Base-by-base conservation (phyloP, 2,797 vertebrate genomes). In the Platalea minor region DNA sequence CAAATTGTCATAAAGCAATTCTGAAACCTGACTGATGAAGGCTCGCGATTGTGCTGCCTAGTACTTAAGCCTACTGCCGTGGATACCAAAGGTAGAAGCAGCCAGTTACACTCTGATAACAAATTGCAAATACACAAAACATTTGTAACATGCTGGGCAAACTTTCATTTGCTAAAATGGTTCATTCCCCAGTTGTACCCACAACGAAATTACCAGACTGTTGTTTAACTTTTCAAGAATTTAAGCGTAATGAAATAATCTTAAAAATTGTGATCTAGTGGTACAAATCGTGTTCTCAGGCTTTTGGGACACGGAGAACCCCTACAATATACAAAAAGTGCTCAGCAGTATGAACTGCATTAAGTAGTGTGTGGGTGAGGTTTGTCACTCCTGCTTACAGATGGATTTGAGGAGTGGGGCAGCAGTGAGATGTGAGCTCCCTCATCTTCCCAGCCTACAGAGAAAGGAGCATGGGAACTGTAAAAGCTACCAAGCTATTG, bases 1-100 rank as follows among this genome's bases (percentile, higher is more conserved):
- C 64, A 95, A 91, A 95, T 91, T 91, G 78, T 90, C 94, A 84
- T 94, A 75, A 91, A 75, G 46, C 53, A 35, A 67, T 95, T 88
- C 76, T 77, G 80, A 96, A 95, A 57, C 26, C 16, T 96, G 95
- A 95, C 60, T 74, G 74, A 96, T 96, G 80, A 87, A 93, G 45
- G 51, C 39, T 93, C 39, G 91, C 7, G 9, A 17, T 67, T 85
- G 23, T 56, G 45, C 80, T 87, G 43, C 56, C 29, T 85, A n/a
- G 39, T 93, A 43, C 89, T 78, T 86, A 43, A 83, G 77, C 73
- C 31, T 84, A 50, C 50, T 53, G 67, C 83, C 83, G 37, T 26
- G 90, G 79, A 69, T 65, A 94, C 81, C 35, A 96, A 85, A 81
- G 64, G 56, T 70, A 91, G 68, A 80, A 89, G 37, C 76, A 80